Conservation (phyloP, 1,140 invertebrate species). For the Bombus haemorrhoidalis region DNA sequence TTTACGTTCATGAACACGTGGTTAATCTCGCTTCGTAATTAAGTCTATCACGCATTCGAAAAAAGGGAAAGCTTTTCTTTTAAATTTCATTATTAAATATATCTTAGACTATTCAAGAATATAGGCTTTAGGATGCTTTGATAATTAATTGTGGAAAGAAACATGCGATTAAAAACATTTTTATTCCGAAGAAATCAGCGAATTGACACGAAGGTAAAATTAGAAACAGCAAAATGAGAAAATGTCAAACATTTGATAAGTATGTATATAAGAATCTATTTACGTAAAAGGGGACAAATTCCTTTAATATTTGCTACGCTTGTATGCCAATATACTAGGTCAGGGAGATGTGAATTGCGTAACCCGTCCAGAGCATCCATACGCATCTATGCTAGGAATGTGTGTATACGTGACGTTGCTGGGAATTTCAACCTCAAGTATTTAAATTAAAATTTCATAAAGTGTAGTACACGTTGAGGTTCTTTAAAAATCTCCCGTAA, state of each 20-base stretch:
- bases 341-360: conserved; percentile 11
- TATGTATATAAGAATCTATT: not conserved
- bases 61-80: no score
- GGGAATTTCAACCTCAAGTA: conserved; percentile 28
- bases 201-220: not conserved
- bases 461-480: not conserved
- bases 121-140: no score
- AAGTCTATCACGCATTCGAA: no score
- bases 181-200: no score
- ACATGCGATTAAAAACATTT: no score
- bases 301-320: conserved; percentile 24
- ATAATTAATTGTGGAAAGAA: no score
- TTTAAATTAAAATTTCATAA: conserved; percentile 22
- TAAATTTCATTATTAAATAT: no score
- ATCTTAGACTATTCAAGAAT: no score
- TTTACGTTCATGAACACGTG: no score
- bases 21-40: no score
- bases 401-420: conserved; percentile 4
- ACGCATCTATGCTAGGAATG: conserved; percentile 21
- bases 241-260: not conserved
- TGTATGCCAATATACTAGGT: conserved; percentile 22
- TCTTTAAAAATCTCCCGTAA: not conserved
- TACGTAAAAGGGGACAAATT: not conserved
- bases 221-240: not conserved
- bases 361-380: conserved; percentile 1